These are phyloP conservation scores for Odontothrips loti DNA, from an alignment of 2,888 invertebrate genomes.

Conservation along the genomic window DNA sequence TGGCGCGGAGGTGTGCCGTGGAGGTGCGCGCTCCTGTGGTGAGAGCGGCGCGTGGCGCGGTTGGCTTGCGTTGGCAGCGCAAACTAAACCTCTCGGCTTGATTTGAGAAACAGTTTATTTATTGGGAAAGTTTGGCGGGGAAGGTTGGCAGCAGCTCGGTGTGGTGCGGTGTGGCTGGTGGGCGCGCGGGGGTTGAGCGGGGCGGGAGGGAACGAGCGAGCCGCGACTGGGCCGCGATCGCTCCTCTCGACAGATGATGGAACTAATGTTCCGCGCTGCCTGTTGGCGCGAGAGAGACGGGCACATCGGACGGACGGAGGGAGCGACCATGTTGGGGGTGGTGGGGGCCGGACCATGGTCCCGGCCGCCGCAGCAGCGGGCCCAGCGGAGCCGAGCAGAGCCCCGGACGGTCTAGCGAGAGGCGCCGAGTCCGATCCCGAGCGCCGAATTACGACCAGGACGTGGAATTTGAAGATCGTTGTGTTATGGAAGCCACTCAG, in stretches of 20 bases:
- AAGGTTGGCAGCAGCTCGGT: neutral
- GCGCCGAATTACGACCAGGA: conserved; percentile 19
- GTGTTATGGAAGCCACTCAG: conserved; percentile 10
- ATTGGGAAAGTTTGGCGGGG: conserved; percentile 8
- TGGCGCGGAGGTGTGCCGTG: no score
- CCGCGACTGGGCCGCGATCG: neutral
- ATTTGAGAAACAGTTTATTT: conserved; percentile 27
- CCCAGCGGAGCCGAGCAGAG: neutral
- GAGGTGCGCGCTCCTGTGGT: no score
- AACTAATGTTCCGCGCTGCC: conserved; percentile 22
- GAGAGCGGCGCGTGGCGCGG: neutral
- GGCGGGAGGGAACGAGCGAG: neutral
- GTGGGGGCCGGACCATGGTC: no score
- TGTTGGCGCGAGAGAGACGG: neutral
- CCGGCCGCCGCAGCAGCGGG: neutral
- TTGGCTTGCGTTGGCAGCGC: neutral
- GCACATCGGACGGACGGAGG: neutral
- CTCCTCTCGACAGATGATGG: conserved; percentile 19
- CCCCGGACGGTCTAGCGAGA: neutral
- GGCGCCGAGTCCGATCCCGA: conserved; percentile 10
- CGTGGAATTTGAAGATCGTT: conserved; percentile 13
- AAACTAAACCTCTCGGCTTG: neutral
- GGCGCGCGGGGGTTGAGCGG: neutral
- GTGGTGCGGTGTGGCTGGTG: neutral
- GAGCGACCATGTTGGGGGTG: neutral